A percentile compares a stretch with the other conserved stretches of the same genome.
Evolutionary conservation across 2,113 vertebrate species (phyloP).

Genomic region (Cyanoramphus novaezelandiae): DNA sequence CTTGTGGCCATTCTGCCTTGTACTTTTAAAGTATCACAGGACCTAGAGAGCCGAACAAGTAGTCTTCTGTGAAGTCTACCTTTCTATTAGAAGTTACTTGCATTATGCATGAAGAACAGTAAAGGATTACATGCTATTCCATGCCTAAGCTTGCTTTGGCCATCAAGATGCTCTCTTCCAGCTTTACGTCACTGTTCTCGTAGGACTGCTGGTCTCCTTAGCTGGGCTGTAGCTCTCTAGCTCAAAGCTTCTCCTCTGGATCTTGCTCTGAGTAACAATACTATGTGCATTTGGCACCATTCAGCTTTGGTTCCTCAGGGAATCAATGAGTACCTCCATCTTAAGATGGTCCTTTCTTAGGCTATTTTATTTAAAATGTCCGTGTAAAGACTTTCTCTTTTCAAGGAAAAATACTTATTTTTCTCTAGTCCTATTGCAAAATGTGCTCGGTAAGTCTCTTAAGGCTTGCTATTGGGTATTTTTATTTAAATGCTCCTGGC

Average conservation of each 20-base stretch:
- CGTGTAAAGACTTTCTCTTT: not conserved
- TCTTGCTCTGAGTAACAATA: not conserved
- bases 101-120: not conserved
- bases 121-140: not conserved
- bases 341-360: not conserved
- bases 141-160: not conserved
- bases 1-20: slow-evolving; percentile 27
- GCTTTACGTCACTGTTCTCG: not conserved
- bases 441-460: not conserved
- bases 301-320: not conserved
- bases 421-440: not conserved
- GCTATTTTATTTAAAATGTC: not conserved
- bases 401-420: not conserved
- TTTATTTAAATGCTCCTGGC: not conserved
- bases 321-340: not conserved
- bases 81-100: not conserved
- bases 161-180: not conserved
- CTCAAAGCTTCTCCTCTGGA: not conserved
- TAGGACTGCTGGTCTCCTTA: not conserved
- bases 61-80: not conserved
- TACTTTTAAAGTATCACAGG: rapidly evolving
- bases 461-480: not conserved
- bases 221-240: not conserved
- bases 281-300: not conserved
- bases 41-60: not conserved